phyloP scores from a whole-genome alignment of 2,888 invertebrate species.

The Mimumesa dahlbomi region DNA sequence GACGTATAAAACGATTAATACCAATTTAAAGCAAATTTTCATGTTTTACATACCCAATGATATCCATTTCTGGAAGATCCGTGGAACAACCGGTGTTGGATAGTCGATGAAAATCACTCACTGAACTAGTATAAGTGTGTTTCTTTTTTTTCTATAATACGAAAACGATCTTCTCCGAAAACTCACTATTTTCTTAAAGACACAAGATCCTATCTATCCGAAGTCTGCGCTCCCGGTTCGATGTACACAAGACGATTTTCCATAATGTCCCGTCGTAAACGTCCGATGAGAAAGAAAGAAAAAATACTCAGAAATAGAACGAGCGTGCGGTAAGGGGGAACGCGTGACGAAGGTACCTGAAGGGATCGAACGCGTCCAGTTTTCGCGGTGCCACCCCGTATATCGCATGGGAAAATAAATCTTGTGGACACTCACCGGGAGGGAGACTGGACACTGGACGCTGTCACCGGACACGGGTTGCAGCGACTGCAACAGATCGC shows the following conservation, averaged over 20 bases:
- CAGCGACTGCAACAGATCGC: conserved; percentile 78
- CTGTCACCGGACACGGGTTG: conserved; percentile 79
- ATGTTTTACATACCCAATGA: conserved; percentile 37
- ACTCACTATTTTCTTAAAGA: no score
- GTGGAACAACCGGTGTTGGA: neutral
- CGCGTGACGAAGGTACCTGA: neutral
- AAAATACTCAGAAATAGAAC: no score
- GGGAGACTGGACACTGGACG: conserved; percentile 77
- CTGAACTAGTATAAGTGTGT: no score
- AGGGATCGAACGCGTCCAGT: conserved; percentile 33
- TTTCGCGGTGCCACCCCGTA: conserved; percentile 71
- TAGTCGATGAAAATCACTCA: neutral
- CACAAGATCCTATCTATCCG: neutral
- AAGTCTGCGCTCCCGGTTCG: no score
- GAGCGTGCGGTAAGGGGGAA: no score
- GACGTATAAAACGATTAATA: no score
- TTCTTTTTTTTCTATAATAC: no score
- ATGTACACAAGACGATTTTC: neutral
- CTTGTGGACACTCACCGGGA: conserved; percentile 77
- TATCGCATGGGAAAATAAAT: conserved; percentile 79
- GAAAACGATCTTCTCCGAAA: no score
- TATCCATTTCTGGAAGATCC: conserved; percentile 34
- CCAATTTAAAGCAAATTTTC: neutral
- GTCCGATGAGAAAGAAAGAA: no score
- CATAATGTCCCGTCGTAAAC: neutral